phyloP scores from a whole-genome alignment of 2,113 vertebrate species.

The Barbus barbus region DNA sequence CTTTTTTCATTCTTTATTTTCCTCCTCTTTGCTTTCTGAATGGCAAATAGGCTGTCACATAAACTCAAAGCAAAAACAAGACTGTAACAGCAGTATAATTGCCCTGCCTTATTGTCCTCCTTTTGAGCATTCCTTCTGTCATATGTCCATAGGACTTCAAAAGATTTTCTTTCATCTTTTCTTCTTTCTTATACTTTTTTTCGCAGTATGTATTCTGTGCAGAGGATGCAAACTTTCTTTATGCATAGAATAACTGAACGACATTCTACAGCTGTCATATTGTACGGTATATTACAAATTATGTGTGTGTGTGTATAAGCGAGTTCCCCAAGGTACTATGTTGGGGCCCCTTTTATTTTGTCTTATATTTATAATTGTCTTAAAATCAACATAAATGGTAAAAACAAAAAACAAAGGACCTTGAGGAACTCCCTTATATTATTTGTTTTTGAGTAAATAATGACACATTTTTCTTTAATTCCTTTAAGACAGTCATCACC shows the following conservation, averaged over 20 bases:
- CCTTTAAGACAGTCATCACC: not conserved
- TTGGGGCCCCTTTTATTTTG: too few relatives aligned
- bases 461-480: not conserved
- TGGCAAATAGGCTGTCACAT: too few relatives aligned
- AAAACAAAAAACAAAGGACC: not conserved
- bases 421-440: not conserved
- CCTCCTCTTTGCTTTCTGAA: not conserved
- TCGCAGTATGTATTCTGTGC: too few relatives aligned
- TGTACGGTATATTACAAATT: too few relatives aligned
- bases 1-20: too few relatives aligned
- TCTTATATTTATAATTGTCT: too few relatives aligned
- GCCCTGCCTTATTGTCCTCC: too few relatives aligned
- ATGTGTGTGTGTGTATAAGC: too few relatives aligned
- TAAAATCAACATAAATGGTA: not conserved
- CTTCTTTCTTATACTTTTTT: not conserved
- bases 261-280: not conserved
- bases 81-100: too few relatives aligned
- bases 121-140: not conserved
- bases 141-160: not conserved
- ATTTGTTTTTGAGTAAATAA: not conserved
- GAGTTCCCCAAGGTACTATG: too few relatives aligned
- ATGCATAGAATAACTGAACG: not conserved
- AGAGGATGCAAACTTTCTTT: not conserved
- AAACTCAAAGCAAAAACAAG: too few relatives aligned
- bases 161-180: not conserved